Conservation (phyloP, 2,888 invertebrate species). For the Endomychus coccineus region DNA sequence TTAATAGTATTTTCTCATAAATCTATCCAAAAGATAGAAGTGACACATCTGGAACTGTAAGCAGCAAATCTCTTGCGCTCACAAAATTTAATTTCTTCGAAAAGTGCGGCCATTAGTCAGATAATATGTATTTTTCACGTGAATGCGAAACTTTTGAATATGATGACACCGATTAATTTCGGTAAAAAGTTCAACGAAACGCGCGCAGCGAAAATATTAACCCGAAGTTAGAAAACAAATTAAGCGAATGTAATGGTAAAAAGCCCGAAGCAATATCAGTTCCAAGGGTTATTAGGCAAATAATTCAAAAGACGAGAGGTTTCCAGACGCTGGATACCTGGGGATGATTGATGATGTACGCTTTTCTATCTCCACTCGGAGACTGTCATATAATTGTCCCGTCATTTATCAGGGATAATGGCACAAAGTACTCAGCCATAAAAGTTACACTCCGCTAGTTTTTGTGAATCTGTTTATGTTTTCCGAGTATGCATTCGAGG, state of each 20-base stretch:
- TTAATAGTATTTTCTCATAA: too few relatives aligned
- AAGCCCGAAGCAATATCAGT: slow-evolving; percentile 21
- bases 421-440: too few relatives aligned
- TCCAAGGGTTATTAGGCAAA: slow-evolving; percentile 28
- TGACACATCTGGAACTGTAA: too few relatives aligned
- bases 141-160: slow-evolving; percentile 7
- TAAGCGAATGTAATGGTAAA: slow-evolving; percentile 12
- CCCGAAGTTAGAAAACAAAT: slow-evolving; percentile 25
- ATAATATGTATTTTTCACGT: too few relatives aligned
- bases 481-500: slow-evolving; percentile 4
- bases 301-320: slow-evolving; percentile 23
- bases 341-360: slow-evolving; percentile 19
- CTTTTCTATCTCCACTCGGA: slow-evolving; percentile 11
- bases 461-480: slow-evolving; percentile 17
- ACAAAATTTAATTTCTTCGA: too few relatives aligned
- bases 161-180: slow-evolving; percentile 9
- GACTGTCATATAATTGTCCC: slow-evolving; percentile 37
- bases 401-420: slow-evolving; percentile 40
- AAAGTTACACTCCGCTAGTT: slow-evolving; percentile 26
- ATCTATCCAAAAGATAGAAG: too few relatives aligned
- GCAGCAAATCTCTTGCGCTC: too few relatives aligned
- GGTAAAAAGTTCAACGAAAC: slow-evolving; percentile 1
- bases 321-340: slow-evolving; percentile 9
- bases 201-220: slow-evolving; percentile 16
- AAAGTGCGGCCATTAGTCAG: too few relatives aligned